These are phyloP conservation scores for Trachelipus rathkii DNA, from an alignment of 1,140 invertebrate species.

Conservation along the genomic window DNA sequence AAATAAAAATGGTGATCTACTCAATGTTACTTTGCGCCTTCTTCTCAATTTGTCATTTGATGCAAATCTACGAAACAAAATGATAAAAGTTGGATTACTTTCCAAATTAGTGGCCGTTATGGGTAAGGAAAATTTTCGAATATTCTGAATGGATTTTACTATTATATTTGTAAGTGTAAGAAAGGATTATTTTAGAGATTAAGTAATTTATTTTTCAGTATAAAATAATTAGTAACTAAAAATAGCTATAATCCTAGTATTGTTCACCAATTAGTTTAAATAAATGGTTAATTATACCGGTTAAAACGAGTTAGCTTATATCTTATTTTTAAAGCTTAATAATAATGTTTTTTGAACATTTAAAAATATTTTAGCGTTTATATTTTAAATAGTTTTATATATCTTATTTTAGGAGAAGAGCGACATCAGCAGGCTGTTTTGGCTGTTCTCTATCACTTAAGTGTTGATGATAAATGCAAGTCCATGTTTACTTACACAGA, in stretches of 20 bases:
- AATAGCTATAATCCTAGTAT: no score
- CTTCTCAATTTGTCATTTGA: slow-evolving; percentile 98
- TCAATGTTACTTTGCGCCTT: slow-evolving; percentile 80
- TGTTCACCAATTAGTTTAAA: no score
- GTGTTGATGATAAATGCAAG: slow-evolving; percentile 91
- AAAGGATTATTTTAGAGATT: no score
- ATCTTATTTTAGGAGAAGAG: slow-evolving; percentile 65
- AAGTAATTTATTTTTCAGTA: no score
- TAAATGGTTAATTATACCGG: no score
- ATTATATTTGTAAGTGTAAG: no score
- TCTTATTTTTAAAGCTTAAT: no score
- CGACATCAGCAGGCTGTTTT: slow-evolving; percentile 77
- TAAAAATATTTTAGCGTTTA: no score
- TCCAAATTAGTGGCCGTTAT: slow-evolving; percentile 84
- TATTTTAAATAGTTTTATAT: neutral
- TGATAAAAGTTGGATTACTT: slow-evolving; percentile 83
- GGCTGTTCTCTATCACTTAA: slow-evolving; percentile 89
- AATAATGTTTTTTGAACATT: no score
- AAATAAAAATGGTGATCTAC: slow-evolving; percentile 56
- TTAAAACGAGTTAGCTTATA: no score
- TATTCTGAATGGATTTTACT: neutral
- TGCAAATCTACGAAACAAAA: slow-evolving; percentile 73
- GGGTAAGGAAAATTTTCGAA: slow-evolving; percentile 58
- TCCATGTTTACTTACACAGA: slow-evolving; percentile 93
- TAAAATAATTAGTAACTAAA: no score